These are phyloP conservation scores for Parambassis ranga DNA, from an alignment of 2,797 vertebrate genomes.

Conservation along the genomic window DNA sequence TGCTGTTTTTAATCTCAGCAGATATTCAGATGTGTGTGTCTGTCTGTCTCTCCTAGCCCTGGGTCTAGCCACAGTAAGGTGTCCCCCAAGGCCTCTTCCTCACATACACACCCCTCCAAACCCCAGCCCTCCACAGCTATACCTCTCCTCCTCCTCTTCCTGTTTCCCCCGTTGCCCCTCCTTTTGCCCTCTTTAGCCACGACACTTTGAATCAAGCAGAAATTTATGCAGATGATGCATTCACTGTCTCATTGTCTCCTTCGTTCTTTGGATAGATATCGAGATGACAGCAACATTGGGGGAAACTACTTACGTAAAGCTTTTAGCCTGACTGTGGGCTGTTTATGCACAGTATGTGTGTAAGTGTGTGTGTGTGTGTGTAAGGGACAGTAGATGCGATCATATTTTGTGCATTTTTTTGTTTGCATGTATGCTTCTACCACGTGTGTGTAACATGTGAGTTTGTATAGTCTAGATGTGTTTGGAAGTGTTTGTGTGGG, in stretches of 20 bases:
- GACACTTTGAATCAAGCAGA: conserved; percentile 72
- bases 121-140: neutral
- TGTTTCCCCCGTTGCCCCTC: conserved; percentile 48
- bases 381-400: too few relatives aligned
- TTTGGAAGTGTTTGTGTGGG: neutral
- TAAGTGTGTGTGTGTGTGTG: conserved; percentile 6
- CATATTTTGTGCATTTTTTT: too few relatives aligned
- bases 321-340: conserved; percentile 51
- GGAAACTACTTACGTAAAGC: conserved; percentile 53
- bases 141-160: conserved; percentile 17
- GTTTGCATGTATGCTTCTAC: too few relatives aligned
- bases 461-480: neutral
- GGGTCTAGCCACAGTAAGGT: conserved; percentile 38
- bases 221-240: conserved; percentile 73
- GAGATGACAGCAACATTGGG: conserved; percentile 50
- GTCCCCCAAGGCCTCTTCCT: conserved; percentile 48
- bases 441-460: neutral
- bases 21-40: conserved; percentile 39
- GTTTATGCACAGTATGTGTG: conserved; percentile 34
- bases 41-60: conserved; percentile 44
- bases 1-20: conserved; percentile 53
- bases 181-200: conserved; percentile 74
- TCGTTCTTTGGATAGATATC: conserved; percentile 47
- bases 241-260: conserved; percentile 64
- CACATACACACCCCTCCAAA: neutral